Evolutionary conservation across 2,888 invertebrate genomes (phyloP), one percentile per base, ranked within the genome.

Genomic region (Amphipyra tragopoginis): DNA sequence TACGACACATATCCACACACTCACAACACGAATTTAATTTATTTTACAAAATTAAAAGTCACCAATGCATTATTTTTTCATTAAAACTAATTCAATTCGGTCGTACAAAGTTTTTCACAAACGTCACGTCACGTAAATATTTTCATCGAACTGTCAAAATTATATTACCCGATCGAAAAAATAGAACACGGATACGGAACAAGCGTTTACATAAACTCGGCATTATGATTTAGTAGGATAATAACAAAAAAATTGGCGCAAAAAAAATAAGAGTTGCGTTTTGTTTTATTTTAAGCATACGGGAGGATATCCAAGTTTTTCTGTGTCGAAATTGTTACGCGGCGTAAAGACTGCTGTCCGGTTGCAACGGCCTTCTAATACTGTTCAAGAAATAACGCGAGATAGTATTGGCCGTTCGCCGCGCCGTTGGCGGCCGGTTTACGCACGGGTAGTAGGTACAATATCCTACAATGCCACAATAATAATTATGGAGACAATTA

Each of bases 101-200:
- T 29, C 39, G 44, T 29, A 63, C 70, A 76, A 72, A 77, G 72
- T 72, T 83, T 80, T 83, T 75, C 76, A 57, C 55, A 70, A 77
- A 83, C 80, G 83, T 85, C 86, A 88, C 83, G 82, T 83, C 85
- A 87, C 84, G 82, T 89, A 90, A 90, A 88, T 89, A 90, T 89
- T 90, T 90, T 88, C 85, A 86, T 85, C 54, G 82, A 90, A 87
- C 90, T 93, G 93, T 93, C 93, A 93, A 93, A 91, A 88, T 84
- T 86, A 79, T 79, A 81, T 82, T 83, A 88, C 53, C 81, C 87
- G 77, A 75, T 67, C 67, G 66, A 75, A 77, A 75, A 77, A 65
- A 79, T 80, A 58, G 65, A 58, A 77, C 78, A 72, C 63, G 64
- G 49, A 62, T 65, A 48, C 65, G 52, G 61, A 65, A 53, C 43